Evolutionary conservation across 1,140 invertebrate genomes (phyloP).

Genomic region (Mesaphorura yosii): DNA sequence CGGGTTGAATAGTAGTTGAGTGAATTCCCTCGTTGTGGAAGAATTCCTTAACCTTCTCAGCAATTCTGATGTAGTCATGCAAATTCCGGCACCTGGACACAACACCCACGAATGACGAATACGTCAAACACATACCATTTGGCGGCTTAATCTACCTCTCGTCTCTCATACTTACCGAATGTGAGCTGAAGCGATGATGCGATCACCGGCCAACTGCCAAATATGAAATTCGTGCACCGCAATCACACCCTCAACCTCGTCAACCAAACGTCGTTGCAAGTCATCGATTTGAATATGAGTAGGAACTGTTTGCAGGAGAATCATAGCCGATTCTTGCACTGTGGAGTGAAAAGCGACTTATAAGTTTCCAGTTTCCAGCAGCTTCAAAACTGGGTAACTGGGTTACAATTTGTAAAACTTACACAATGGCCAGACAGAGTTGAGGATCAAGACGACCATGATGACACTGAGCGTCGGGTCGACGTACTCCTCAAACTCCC

Average conservation of each 20-base stretch:
- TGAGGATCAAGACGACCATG: constrained; percentile 64
- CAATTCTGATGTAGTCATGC: constrained; percentile 81
- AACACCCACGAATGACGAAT: neutral
- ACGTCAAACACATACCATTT: too few species aligned
- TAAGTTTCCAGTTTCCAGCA: constrained; percentile 7
- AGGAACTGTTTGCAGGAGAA: constrained; percentile 41
- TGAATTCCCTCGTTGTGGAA: constrained; percentile 87
- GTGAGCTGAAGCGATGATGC: constrained; percentile 86
- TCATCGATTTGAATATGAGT: constrained; percentile 50
- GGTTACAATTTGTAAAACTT: constrained; percentile 68
- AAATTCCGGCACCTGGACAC: constrained; percentile 62
- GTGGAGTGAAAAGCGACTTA: constrained; percentile 2
- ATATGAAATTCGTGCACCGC: constrained; percentile 91
- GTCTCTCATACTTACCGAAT: constrained; percentile 49
- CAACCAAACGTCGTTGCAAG: constrained; percentile 68
- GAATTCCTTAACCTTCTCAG: constrained; percentile 88
- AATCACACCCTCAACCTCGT: constrained; percentile 76
- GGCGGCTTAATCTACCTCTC: neutral
- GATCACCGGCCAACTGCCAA: constrained; percentile 82
- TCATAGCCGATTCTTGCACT: constrained; percentile 37
- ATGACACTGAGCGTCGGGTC: constrained; percentile 84
- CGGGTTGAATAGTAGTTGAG: constrained; percentile 86
- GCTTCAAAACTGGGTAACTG: constrained; percentile 58
- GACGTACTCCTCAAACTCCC: constrained; percentile 66
- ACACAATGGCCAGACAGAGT: constrained; percentile 69